Evolutionary conservation across 1,140 invertebrate genomes (phyloP), one percentile per base, ranked within the genome.

Genomic region (Aphidius ervi): DNA sequence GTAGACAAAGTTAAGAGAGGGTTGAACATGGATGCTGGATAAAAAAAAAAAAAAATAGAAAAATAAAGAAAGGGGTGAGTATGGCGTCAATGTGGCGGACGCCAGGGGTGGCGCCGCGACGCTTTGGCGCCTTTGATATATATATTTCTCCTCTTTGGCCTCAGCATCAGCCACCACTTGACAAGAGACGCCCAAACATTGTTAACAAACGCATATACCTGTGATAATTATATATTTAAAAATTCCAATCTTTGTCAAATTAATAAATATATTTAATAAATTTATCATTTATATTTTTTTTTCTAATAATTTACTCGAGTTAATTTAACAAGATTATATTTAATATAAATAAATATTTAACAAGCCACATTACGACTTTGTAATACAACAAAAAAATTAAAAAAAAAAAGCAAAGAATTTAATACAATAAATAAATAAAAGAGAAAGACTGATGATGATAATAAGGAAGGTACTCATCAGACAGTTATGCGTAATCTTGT

Each of bases 41-140:
- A 46, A 23, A 37, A 20, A 40, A 5, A 5, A 31, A 31, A 47
- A 20, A 46, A 31, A 59, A 43, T 53, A 39, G 43, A 16, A 31
- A 40, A 16, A 52, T 9, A 62, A 55, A 45, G 42, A 37, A 52
- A 63, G 66, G 69, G 65, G 59, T 72, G 70, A 61, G 67, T 61
- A 67, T 70, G 73, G 71, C 76, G 76, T 69, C 77, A 63, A 67
- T 67, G 70, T 74, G 77, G 61, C 77, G 75, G 75, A 74, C 76
- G 76, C 76, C 76, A 68, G 70, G 73, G 73, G 72, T 76, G 72
- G 75, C 75, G 77, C 74, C 76, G 74, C 75, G 76, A 78, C 75
- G 72, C 75, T 76, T 71, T 70, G 76, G 75, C 75, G 75, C 75
- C 76, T 72, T 66, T 66, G 61, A 71, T 66, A 64, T 56, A 69